Base-by-base conservation (phyloP, 2,888 invertebrate genomes). In the Parnassius mnemosyne region DNA sequence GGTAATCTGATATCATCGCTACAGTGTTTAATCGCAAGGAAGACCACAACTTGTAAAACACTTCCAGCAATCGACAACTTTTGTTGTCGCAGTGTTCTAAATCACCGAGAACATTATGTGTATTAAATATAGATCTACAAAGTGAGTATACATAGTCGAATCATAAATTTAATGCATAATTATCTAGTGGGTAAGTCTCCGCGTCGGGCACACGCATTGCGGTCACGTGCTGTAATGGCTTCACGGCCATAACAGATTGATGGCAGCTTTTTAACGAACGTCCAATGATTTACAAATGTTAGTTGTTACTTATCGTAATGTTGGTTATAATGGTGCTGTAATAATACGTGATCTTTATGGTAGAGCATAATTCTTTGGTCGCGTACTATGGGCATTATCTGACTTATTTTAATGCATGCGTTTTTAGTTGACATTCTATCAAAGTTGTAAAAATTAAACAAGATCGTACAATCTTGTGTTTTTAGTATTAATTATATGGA, bases 181-280 rank as follows among this genome's bases (percentile, higher is more conserved):
- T 52, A 60, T 58, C 51, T n/a, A 44, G 13, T 9, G 49, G 9
- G 46, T 46, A 11, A 9, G 49, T 49, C 41, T 55, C n/a, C 20
- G 47, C 55, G 34, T 53, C 49, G 12, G 10, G 49, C 55, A 55
- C 51, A 86, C 79, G 80, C 66, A 82, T 81, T 80, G 79, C 82
- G 84, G 81, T 68, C 85, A 77, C 71, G 73, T 76, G 77, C 78
- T 73, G 73, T 78, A 74, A 71, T 68, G 64, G 68, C 66, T 71
- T 72, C 72, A 73, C 72, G 67, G 69, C 63, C 65, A 62, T 74
- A 71, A 77, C 75, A 74, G 72, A 78, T 74, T 74, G 72, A 75
- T 72, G 67, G 69, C 61, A 65, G 60, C 66, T 69, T 68, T 69
- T 71, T 68, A 71, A 69, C 64, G 66, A 71, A 69, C 64, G 66